phyloP scores from a whole-genome alignment of 2,888 invertebrate genomes.

The Meliscaeva auricollis region DNA sequence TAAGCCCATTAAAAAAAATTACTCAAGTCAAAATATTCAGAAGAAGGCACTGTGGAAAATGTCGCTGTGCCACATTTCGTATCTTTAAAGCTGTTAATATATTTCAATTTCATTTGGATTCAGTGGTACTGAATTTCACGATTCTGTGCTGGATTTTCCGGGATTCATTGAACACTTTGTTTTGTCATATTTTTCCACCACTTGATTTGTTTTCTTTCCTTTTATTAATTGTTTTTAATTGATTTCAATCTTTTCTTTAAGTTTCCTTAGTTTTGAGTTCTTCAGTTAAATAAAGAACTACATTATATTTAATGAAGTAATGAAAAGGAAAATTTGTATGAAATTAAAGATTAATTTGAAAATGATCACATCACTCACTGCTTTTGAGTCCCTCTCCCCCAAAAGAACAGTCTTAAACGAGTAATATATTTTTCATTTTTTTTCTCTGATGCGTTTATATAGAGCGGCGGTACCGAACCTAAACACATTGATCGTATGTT shows the following conservation, averaged over 20 bases:
- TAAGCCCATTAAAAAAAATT: too few species aligned
- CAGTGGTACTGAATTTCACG: too few species aligned
- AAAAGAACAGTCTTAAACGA: constrained; percentile 65
- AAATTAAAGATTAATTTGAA: constrained; percentile 61
- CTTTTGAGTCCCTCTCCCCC: constrained; percentile 39
- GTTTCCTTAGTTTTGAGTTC: not conserved
- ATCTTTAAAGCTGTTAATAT: too few species aligned
- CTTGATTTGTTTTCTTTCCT: constrained; percentile 4
- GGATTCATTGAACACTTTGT: too few species aligned
- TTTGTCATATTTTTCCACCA: not conserved
- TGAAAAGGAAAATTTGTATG: not conserved
- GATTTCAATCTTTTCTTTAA: not conserved
- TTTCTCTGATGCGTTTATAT: constrained; percentile 66
- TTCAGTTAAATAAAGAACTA: constrained; percentile 10
- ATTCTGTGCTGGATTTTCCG: too few species aligned
- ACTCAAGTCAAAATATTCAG: too few species aligned
- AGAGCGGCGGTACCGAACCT: constrained; percentile 86
- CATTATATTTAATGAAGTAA: not conserved
- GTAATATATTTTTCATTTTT: constrained; percentile 63
- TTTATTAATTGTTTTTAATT: too few species aligned
- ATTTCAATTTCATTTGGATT: too few species aligned
- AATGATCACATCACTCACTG: constrained; percentile 70
- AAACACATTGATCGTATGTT: constrained; percentile 90
- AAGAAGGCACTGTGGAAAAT: too few species aligned
- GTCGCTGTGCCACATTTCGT: too few species aligned